These are phyloP conservation scores for Myotis davidii DNA, from an alignment of 2,113 vertebrate species.

Conservation along the genomic window DNA sequence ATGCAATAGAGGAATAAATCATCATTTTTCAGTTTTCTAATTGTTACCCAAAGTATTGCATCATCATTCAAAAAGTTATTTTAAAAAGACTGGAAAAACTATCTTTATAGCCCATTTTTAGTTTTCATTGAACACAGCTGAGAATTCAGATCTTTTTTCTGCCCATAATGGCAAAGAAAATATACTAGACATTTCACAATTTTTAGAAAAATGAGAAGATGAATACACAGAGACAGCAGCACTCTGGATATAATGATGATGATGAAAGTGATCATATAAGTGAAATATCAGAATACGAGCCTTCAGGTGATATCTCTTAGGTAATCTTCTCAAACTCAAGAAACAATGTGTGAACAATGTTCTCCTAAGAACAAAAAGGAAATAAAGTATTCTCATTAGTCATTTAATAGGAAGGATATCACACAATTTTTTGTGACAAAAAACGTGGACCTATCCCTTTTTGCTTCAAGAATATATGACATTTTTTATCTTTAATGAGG, in stretches of 20 bases:
- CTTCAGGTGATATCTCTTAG: not conserved
- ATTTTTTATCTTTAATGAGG: constrained; percentile 13
- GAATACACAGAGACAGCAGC: not conserved
- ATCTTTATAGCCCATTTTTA: not conserved
- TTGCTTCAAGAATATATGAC: not conserved
- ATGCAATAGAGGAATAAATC: not conserved
- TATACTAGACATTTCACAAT: not conserved
- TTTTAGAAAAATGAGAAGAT: constrained; percentile 1
- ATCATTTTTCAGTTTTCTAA: not conserved
- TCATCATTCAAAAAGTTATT: not conserved
- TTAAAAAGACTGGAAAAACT: not conserved
- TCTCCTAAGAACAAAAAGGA: not conserved
- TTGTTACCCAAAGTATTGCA: not conserved
- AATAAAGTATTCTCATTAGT: not conserved
- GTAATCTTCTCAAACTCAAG: not conserved
- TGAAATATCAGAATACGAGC: not conserved
- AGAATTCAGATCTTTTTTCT: not conserved
- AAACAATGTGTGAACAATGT: not conserved
- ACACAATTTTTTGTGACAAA: not conserved
- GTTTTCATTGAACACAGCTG: not conserved
- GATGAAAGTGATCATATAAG: not conserved
- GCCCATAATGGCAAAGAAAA: not conserved
- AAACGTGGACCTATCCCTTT: not conserved
- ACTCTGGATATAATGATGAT: not conserved
- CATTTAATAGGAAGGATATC: not conserved